Base-by-base conservation (phyloP, 2,888 invertebrate genomes). In the Dolomedes plantarius region DNA sequence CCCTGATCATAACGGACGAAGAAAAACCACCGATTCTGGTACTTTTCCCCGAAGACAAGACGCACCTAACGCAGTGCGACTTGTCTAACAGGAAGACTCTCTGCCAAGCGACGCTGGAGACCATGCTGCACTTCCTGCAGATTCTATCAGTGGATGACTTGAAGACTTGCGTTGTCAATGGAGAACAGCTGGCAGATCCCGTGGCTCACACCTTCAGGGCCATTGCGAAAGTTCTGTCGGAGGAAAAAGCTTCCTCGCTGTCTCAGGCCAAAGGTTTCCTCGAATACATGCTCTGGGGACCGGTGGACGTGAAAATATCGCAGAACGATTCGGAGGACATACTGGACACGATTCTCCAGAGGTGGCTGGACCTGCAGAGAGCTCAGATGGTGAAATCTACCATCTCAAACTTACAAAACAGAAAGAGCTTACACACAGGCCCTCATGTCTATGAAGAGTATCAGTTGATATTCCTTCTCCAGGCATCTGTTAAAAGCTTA, bases 231-330 rank as follows among this genome's bases (percentile, higher is more conserved):
- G 80, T 90, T 5, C 89, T 91, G n/a, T 88, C 89, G 6, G 89
- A 90, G 46, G 91, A 91, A 72, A 90, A 90, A 76, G 90, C 91
- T 0, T 90, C 89, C 28, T 91, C 91, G 7, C 88, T 91, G 36
- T 90, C 91, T 23, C 90, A 92, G 91, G 96, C 96, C 0, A 96
- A 96, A 90, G 94, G 96, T 0, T 94, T 96, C 0, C 92, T 97
- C 16, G 97, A 97, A 90, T 96, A 96, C 90, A 94, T 95, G 90
- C 92, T 97, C 0, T 97, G 97, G 96, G 97, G 96, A 0, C 97
- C 97, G 0, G 86, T 85, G 5, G 93, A 95, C 11, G 95, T 96
- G 50, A 46, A 41, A 32, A 32, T 67, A 11, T n/a, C 81, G 5
- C 86, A 87, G 1, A 75, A 74, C 16, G 87, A 88, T 28, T 88